phyloP scores from a whole-genome alignment of 2,113 vertebrate species.

The Spea multiplicata region DNA sequence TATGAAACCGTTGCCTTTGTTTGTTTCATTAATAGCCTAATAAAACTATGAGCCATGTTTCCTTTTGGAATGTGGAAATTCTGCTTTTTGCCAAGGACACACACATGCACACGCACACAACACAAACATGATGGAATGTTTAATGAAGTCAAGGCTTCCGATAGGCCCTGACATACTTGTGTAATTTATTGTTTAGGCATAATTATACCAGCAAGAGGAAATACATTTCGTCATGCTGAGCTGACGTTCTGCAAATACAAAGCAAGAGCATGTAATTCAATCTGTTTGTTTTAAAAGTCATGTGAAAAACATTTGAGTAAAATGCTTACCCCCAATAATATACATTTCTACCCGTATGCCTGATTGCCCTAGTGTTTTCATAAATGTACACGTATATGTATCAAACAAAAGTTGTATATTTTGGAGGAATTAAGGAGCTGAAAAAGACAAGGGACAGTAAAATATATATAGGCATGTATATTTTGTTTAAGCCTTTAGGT shows the following conservation, averaged over 20 bases:
- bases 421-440: too few species aligned
- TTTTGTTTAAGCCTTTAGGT: too few species aligned
- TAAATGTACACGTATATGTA: neutral
- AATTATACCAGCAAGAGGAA: constrained; percentile 38
- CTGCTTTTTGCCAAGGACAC: constrained; percentile 40
- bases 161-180: constrained; percentile 27
- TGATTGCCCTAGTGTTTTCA: neutral
- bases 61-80: constrained; percentile 38
- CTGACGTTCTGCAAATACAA: constrained; percentile 32
- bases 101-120: constrained; percentile 37
- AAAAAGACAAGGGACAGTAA: too few species aligned
- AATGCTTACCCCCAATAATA: neutral
- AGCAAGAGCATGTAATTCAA: constrained; percentile 3
- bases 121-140: constrained; percentile 36
- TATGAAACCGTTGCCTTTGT: constrained; percentile 44
- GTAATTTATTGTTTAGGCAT: constrained; percentile 41
- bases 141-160: constrained; percentile 46
- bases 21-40: constrained; percentile 46
- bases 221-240: constrained; percentile 27
- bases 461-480: too few species aligned
- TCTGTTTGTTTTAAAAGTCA: constrained; percentile 11
- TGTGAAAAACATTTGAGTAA: neutral
- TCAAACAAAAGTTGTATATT: too few species aligned
- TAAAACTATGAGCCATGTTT: constrained; percentile 42
- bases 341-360: neutral